These are phyloP conservation scores for Limnothrissa miodon DNA, from an alignment of 2,113 vertebrate species.

Conservation along the genomic window DNA sequence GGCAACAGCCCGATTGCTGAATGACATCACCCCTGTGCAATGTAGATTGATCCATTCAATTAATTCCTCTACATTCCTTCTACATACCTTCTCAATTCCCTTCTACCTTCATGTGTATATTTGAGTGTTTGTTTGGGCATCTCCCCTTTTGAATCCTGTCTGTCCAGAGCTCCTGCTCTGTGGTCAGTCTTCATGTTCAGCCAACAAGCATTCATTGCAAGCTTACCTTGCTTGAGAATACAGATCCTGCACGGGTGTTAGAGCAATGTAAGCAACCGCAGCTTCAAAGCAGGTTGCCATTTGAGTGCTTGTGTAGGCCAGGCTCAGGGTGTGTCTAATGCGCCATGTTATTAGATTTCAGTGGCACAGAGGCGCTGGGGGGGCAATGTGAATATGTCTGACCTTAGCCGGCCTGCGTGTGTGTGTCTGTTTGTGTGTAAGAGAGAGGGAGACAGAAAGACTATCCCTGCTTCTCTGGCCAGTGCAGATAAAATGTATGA, in stretches of 20 bases:
- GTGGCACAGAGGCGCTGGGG: neutral
- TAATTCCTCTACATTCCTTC: too few species aligned
- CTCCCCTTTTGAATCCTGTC: neutral
- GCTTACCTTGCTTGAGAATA: neutral
- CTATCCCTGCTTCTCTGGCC: neutral
- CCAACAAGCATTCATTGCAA: neutral
- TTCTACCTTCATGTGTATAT: neutral
- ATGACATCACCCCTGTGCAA: too few species aligned
- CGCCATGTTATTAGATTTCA: constrained; percentile 10
- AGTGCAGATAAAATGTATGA: neutral
- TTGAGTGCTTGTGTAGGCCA: neutral
- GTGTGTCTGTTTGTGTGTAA: neutral
- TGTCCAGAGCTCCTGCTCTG: neutral
- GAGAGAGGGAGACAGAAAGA: neutral
- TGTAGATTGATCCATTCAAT: too few species aligned
- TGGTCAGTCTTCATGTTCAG: neutral
- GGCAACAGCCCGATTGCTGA: too few species aligned
- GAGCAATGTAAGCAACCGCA: neutral
- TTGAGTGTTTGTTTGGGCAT: neutral
- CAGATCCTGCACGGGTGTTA: neutral
- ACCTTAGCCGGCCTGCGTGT: neutral
- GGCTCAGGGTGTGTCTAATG: neutral
- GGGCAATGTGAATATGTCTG: neutral
- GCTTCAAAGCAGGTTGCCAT: neutral
- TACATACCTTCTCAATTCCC: too few species aligned